Percentiles rank a stretch among this genome's conserved stretches.
Evolutionary conservation across 2,797 vertebrate genomes (phyloP).

Genomic region (Borostomias antarcticus): DNA sequence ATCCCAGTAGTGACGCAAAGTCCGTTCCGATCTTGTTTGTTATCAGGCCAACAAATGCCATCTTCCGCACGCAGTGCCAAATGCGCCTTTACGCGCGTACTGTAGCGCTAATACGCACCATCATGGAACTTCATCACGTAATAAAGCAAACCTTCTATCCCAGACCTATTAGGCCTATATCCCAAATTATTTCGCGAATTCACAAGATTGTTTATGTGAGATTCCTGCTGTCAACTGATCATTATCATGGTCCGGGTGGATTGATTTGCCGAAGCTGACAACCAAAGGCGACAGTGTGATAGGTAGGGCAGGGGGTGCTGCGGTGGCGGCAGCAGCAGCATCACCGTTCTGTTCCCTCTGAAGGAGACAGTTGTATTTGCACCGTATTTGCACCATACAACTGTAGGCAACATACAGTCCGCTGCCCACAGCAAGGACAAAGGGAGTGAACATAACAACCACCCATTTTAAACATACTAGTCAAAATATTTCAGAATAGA

Average conservation of each 20-base stretch:
- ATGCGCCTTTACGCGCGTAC: conserved; percentile 10
- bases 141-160: neutral
- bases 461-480: neutral
- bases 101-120: neutral
- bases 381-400: too few relatives aligned
- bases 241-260: neutral
- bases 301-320: neutral
- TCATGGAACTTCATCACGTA: neutral
- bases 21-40: neutral
- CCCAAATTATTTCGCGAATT: neutral
- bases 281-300: too few relatives aligned
- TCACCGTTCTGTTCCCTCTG: neutral
- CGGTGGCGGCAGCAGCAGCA: neutral
- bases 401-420: neutral
- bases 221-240: neutral
- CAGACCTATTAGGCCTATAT: too few relatives aligned
- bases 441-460: neutral
- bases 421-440: neutral
- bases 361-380: neutral
- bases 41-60: neutral
- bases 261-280: neutral
- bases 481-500: too few relatives aligned
- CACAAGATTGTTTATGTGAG: neutral
- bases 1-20: neutral
- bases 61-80: neutral